Conservation (phyloP, 2,888 invertebrate species). For the Cataglyphis rosenhaueri region DNA sequence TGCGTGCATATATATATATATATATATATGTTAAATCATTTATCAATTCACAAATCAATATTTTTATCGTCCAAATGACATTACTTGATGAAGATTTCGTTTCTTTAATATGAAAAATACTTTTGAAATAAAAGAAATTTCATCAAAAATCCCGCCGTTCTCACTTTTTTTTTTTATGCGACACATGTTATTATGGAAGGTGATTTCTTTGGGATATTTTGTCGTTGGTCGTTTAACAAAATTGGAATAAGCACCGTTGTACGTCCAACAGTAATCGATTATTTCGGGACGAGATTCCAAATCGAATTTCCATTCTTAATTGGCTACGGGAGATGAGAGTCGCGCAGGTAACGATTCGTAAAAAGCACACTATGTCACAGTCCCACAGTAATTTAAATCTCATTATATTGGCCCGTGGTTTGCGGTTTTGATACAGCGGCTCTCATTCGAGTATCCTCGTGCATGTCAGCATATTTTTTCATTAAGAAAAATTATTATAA, state of each 20-base stretch:
- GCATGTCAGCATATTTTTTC: neutral
- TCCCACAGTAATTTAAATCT: slow-evolving; percentile 85
- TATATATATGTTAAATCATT: neutral
- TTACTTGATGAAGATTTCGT: neutral
- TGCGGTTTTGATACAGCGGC: slow-evolving; percentile 82
- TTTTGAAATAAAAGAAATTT: slow-evolving; percentile 5
- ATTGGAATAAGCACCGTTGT: slow-evolving; percentile 51
- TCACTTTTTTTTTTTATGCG: neutral
- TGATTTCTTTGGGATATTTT: slow-evolving; percentile 45
- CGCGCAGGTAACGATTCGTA: slow-evolving; percentile 76
- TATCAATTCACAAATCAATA: neutral
- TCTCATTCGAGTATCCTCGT: slow-evolving; percentile 69
- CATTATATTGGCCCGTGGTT: slow-evolving; percentile 84
- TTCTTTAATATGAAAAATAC: neutral
- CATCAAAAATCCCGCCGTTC: neutral
- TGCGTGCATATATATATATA: neutral
- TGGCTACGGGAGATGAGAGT: slow-evolving; percentile 68
- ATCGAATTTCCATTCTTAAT: slow-evolving; percentile 82
- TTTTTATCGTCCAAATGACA: neutral
- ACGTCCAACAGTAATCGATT: slow-evolving; percentile 72
- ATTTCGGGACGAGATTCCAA: slow-evolving; percentile 72
- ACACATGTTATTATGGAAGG: slow-evolving; percentile 30
- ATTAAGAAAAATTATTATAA: slow-evolving; percentile 4
- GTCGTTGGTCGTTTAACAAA: slow-evolving; percentile 60
- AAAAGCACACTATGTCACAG: slow-evolving; percentile 84